A percentile compares a stretch with the other conserved stretches of the same genome.
These are phyloP conservation scores for Loxodonta africana DNA, from an alignment of 2,113 vertebrate species.

Conservation along the genomic window DNA sequence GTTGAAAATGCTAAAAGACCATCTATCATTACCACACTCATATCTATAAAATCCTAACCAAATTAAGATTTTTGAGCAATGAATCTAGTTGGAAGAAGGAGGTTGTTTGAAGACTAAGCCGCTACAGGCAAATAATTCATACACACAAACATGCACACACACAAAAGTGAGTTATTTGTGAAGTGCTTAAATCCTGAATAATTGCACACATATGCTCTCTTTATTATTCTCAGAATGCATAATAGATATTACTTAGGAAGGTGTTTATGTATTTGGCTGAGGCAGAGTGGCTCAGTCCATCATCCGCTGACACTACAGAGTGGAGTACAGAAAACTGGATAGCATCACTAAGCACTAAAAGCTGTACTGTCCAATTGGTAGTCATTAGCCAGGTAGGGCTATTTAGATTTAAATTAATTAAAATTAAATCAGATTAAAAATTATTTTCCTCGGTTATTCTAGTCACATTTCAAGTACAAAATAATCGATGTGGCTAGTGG, in stretches of 20 bases:
- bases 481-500: background rate
- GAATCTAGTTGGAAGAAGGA: background rate
- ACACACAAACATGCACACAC: background rate
- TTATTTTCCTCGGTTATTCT: background rate
- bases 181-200: background rate
- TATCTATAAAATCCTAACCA: background rate
- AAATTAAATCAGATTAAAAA: conserved; percentile 40
- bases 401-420: conserved; percentile 8
- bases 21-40: background rate
- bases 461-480: conserved; percentile 18
- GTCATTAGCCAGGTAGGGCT: background rate
- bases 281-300: background rate
- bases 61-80: background rate
- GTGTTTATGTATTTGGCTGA: background rate
- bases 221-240: background rate
- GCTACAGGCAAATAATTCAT: background rate
- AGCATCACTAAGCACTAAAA: background rate
- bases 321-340: background rate
- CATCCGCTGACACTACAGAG: background rate
- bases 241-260: background rate
- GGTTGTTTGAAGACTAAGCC: background rate
- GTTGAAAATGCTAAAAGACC: background rate
- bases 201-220: background rate
- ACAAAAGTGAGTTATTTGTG: background rate
- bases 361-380: background rate